phyloP scores from a whole-genome alignment of 2,888 invertebrate genomes.

The Phymatocera aterrima region DNA sequence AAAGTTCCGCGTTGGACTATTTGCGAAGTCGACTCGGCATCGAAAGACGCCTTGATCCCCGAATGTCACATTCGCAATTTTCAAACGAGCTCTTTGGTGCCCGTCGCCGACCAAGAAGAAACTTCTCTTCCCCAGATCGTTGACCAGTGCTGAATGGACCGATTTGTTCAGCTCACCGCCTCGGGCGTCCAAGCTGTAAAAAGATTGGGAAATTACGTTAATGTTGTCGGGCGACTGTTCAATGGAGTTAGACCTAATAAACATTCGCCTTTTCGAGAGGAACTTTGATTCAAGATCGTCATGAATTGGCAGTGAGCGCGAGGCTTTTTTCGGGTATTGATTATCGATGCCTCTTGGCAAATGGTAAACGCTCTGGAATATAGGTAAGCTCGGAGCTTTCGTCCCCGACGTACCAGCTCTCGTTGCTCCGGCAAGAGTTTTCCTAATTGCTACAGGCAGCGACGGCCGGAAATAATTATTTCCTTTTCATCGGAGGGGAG shows the following conservation, averaged over 20 bases:
- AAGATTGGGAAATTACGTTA: conserved; percentile 54
- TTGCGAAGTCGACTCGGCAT: conserved; percentile 92
- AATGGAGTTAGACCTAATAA: conserved; percentile 16
- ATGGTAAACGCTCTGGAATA: conserved; percentile 13
- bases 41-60: conserved; percentile 91
- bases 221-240: neutral
- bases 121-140: conserved; percentile 85
- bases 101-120: conserved; percentile 86
- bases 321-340: conserved; percentile 2
- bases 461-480: conserved; percentile 34
- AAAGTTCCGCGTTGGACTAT: conserved; percentile 92
- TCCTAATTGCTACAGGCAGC: conserved; percentile 16
- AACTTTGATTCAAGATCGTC: neutral
- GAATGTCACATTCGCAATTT: conserved; percentile 83
- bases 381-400: conserved; percentile 8
- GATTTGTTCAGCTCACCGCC: conserved; percentile 81
- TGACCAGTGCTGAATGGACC: conserved; percentile 86
- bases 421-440: neutral
- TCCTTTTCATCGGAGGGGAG: neutral
- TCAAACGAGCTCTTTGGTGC: conserved; percentile 79
- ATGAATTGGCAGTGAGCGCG: conserved; percentile 33
- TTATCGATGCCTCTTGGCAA: conserved; percentile 36
- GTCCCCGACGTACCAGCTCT: neutral
- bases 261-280: neutral
- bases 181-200: conserved; percentile 86